Base-by-base conservation (phyloP, 2,888 invertebrate genomes). In the Chydorus sphaericus region DNA sequence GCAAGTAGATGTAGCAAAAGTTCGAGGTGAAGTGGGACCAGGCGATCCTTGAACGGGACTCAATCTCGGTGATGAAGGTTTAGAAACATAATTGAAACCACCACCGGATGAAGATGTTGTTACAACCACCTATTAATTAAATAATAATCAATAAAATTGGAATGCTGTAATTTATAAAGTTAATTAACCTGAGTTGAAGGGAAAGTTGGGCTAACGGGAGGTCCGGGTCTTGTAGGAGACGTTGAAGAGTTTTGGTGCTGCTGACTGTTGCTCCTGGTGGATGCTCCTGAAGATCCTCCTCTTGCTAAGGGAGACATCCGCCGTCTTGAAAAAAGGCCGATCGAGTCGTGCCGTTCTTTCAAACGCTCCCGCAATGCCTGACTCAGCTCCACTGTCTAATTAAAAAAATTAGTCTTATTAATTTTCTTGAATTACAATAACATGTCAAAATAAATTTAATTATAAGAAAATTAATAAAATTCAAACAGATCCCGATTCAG, bases 21-120 rank as follows among this genome's bases (percentile, higher is more conserved):
- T 26, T 11, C 55, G 48, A 3, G 55, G 55, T 7, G 55, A 55
- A 33, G 31, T 49, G 4, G 55, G 55, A n/a, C 48, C 16, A n/a
- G n/a, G n/a, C 8, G 55, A 55, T 2, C 55, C 63, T 62, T 28
- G 62, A 60, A 58, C 56, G 61, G 20, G 63, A 61, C 57, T 64
- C 61, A 56, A 60, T 56, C 48, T 62, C 60, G 56, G 62, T 60
- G 50, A 61, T 56, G 31, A 55, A 7, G 55, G 55, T n/a, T n/a
- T n/a, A n/a, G n/a, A n/a, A n/a, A n/a, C n/a, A n/a, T 36, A 16
- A 23, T 36, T 16, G 18, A 16, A 7, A 3, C 36, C 36, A 16
- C 14, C 36, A 16, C 7, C 16, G 36, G 44, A 5, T 28, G 44
- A 14, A 1, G 44, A 44, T 14, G 44, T 44, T n/a, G 28, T 28